phyloP scores from a whole-genome alignment of 2,113 vertebrate species.

The Gasterosteus aculeatus region DNA sequence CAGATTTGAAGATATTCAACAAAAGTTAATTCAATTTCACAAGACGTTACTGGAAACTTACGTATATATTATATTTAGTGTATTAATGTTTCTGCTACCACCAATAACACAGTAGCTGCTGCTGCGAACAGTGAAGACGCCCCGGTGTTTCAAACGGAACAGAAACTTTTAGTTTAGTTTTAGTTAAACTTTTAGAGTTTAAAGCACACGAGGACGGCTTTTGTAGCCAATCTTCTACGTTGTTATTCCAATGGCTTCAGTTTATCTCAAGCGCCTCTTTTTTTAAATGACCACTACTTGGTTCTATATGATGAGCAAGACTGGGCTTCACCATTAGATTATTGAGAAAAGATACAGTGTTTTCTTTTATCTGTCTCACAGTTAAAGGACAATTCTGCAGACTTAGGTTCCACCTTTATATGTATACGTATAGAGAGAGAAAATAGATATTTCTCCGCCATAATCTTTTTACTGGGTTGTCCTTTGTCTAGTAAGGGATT shows the following conservation, averaged over 20 bases:
- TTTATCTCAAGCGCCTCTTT: not conserved
- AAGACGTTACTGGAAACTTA: not conserved
- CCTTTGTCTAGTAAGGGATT: not conserved
- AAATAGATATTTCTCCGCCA: not conserved
- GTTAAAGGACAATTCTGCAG: not conserved
- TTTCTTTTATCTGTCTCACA: not conserved
- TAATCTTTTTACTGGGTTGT: not conserved
- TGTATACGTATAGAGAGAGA: too few relatives aligned
- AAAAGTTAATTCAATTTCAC: not conserved
- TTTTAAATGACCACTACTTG: not conserved
- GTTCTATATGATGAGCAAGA: not conserved
- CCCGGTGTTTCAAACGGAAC: not conserved
- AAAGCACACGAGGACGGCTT: not conserved
- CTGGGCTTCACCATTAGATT: not conserved
- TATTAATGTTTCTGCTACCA: constrained; percentile 7
- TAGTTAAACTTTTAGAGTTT: not conserved
- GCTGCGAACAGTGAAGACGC: not conserved
- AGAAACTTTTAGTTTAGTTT: not conserved
- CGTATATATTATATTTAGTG: too few relatives aligned
- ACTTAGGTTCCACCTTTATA: not conserved
- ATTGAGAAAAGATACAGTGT: not conserved
- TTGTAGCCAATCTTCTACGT: not conserved
- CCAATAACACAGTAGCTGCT: constrained; percentile 14
- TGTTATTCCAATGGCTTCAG: not conserved
- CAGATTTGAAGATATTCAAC: constrained; percentile 1